Evolutionary conservation across 2,113 vertebrate species (phyloP), one percentile per base, ranked within the genome.

Genomic region (Oryzias curvinotus): DNA sequence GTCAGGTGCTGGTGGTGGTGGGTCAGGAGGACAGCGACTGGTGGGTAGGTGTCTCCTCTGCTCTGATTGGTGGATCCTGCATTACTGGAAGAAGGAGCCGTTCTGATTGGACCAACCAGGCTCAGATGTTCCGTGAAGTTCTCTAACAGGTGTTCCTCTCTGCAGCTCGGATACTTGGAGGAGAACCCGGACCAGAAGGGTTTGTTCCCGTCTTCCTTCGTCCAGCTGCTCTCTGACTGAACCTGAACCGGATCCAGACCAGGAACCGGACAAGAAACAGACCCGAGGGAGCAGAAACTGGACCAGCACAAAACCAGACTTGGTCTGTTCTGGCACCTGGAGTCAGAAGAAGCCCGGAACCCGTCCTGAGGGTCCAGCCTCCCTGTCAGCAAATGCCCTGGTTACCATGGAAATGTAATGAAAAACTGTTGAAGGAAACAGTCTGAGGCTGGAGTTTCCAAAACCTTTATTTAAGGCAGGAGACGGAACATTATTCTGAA

Each of bases 141-240:
- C 36, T 12, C 36, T 12, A 10, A 36, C 36, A 36, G 36, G 47
- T 48, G 28, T 61, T 14, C 57, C n/a, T 58, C 18, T 41, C 1
- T 51, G 15, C 46, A 88, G 87, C 83, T 84, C 5, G 87, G 87
- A 15, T 85, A 84, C 46, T 59, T 85, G 8, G 85, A 85, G 54
- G 85, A 87, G 0, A 75, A 84, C 51, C 87, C 87, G 1, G 81
- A 84, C 49, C 87, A 76, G 74, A 77, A 75, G 52, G 87, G 87
- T 17, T 68, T 88, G 73, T 88, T 88, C 19, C 87, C 85, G 0
- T 78, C 83, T 41, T 87, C 85, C 50, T 88, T 88, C 18, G 85
- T 88, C 70, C 85, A 87, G 75, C 59, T 65, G 26, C 52, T 87
- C 15, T 64, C 48, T 14, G 81, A 84, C 57, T 87, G 81, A 87